A percentile compares a stretch with the other conserved stretches of the same genome.
These are phyloP conservation scores for Noctua janthe DNA, from an alignment of 2,888 invertebrate species.

Conservation along the genomic window DNA sequence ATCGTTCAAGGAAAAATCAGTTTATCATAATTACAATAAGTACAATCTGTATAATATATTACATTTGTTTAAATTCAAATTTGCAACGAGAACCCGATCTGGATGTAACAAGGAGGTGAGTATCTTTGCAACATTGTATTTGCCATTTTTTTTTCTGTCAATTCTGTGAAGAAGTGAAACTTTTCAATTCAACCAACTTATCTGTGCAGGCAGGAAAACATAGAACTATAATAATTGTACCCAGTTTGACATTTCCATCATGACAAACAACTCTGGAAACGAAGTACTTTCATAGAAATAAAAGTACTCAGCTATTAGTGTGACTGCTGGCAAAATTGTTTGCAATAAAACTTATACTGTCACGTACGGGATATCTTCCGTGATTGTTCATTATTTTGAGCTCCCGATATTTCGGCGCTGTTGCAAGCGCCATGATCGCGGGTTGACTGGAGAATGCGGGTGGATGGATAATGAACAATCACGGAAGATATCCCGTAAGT, in stretches of 20 bases:
- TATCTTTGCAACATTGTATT: not conserved
- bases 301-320: not conserved
- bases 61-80: constrained; percentile 18
- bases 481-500: too few species aligned
- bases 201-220: too few species aligned
- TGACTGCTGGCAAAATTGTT: not conserved
- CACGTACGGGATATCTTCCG: too few species aligned
- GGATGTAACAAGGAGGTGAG: constrained; percentile 44
- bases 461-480: too few species aligned
- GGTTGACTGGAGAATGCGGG: too few species aligned
- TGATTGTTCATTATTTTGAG: too few species aligned
- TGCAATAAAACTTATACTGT: not conserved
- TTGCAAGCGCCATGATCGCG: too few species aligned
- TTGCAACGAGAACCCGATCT: constrained; percentile 30
- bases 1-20: constrained; percentile 78
- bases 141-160: not conserved
- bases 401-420: too few species aligned
- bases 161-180: not conserved
- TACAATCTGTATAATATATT: constrained; percentile 68
- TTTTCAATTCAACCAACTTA: not conserved
- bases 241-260: too few species aligned
- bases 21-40: constrained; percentile 69
- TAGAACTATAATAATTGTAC: too few species aligned
- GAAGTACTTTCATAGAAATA: not conserved
- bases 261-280: not conserved